Conservation (phyloP, 2,113 vertebrate species). For the Elephas maximus region DNA sequence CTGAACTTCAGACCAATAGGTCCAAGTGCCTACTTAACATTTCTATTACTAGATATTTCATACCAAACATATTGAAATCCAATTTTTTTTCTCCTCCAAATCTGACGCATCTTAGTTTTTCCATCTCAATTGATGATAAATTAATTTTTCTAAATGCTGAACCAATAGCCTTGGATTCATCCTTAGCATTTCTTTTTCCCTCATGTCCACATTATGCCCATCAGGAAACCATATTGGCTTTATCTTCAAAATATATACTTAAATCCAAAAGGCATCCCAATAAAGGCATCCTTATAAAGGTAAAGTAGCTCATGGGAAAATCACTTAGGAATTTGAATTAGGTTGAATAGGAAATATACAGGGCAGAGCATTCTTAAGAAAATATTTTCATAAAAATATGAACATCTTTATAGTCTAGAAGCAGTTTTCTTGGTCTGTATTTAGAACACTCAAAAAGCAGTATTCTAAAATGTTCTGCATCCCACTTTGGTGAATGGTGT, state of each 20-base stretch:
- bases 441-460: not conserved
- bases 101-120: not conserved
- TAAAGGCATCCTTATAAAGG: not conserved
- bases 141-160: not conserved
- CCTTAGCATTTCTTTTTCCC: not conserved
- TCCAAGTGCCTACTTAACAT: not conserved
- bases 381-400: not conserved
- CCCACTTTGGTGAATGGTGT: no score
- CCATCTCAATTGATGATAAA: not conserved
- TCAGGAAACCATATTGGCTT: not conserved
- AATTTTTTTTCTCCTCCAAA: not conserved
- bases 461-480: no score
- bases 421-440: conserved; percentile 54
- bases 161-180: not conserved
- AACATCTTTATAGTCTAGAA: conserved; percentile 28
- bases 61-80: not conserved
- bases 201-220: not conserved
- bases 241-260: not conserved
- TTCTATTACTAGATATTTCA: not conserved
- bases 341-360: not conserved
- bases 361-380: not conserved
- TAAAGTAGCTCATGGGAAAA: not conserved
- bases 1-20: not conserved
- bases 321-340: conserved; percentile 16
- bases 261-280: not conserved